phyloP scores from a whole-genome alignment of 2,113 vertebrate genomes.

The Cyphotilapia sp. region DNA sequence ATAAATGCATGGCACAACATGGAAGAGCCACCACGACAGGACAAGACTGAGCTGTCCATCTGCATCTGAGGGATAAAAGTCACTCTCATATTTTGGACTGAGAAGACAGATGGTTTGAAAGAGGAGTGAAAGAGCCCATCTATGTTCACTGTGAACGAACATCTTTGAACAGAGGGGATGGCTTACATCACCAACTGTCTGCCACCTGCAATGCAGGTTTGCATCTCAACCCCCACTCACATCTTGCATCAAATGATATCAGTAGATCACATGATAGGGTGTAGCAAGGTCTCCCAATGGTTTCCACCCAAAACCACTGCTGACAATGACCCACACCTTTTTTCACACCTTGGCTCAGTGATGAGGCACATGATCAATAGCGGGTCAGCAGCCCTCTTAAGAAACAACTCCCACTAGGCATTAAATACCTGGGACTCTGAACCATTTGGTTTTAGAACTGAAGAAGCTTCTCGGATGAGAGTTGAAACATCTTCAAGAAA shows the following conservation, averaged over 20 bases:
- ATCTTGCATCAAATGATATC: not conserved
- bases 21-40: not conserved
- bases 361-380: not conserved
- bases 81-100: not conserved
- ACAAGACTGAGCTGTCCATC: not conserved
- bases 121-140: not conserved
- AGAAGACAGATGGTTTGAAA: not conserved
- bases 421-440: not conserved
- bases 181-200: not conserved
- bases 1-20: not conserved
- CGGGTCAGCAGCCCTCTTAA: not conserved
- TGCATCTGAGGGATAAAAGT: not conserved
- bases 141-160: accelerated
- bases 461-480: not conserved
- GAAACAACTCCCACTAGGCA: not conserved
- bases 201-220: not conserved
- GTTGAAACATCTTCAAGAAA: not conserved
- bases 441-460: not conserved
- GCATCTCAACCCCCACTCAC: not conserved
- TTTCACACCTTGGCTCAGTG: not conserved
- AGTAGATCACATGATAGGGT: not conserved
- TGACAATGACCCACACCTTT: not conserved
- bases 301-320: not conserved
- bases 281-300: not conserved
- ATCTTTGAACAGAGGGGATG: not conserved